Conservation (phyloP, 2,113 vertebrate species). For the Xiphophorus couchianus region DNA sequence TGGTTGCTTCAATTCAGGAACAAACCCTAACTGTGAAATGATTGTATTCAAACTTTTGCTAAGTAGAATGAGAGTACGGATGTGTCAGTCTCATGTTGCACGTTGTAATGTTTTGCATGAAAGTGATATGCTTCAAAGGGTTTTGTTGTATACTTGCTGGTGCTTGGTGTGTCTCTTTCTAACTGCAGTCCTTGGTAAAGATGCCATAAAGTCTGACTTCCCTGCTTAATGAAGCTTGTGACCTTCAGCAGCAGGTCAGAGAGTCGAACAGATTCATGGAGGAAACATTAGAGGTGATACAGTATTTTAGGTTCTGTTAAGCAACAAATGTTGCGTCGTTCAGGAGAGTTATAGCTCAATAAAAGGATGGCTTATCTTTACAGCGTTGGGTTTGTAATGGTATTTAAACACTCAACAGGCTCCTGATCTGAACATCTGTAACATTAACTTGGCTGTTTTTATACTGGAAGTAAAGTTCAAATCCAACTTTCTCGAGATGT, state of each 20-base stretch:
- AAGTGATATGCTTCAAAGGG: not conserved
- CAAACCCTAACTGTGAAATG: not conserved
- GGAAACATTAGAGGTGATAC: not conserved
- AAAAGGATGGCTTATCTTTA: not conserved
- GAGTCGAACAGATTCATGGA: not conserved
- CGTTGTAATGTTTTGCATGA: not conserved
- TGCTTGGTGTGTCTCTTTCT: constrained; percentile 2
- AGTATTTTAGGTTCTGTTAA: not conserved
- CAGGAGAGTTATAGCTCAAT: not conserved
- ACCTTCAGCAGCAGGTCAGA: constrained; percentile 1
- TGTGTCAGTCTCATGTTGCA: not conserved
- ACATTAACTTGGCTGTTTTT: not conserved
- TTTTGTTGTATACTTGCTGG: not conserved
- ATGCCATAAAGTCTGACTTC: constrained; percentile 32
- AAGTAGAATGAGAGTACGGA: not conserved
- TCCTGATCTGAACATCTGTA: not conserved
- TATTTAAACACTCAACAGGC: not conserved
- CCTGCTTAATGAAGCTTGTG: constrained; percentile 26
- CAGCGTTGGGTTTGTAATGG: too few relatives aligned
- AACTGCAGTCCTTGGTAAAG: constrained; percentile 15
- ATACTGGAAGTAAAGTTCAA: not conserved
- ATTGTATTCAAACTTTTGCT: not conserved
- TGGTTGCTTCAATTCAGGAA: not conserved
- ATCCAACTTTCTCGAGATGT: not conserved
- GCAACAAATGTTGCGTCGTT: not conserved